A percentile compares a stretch with the other conserved stretches of the same genome.
Evolutionary conservation across 2,888 invertebrate genomes (phyloP).

Genomic region (Erebia aethiops): DNA sequence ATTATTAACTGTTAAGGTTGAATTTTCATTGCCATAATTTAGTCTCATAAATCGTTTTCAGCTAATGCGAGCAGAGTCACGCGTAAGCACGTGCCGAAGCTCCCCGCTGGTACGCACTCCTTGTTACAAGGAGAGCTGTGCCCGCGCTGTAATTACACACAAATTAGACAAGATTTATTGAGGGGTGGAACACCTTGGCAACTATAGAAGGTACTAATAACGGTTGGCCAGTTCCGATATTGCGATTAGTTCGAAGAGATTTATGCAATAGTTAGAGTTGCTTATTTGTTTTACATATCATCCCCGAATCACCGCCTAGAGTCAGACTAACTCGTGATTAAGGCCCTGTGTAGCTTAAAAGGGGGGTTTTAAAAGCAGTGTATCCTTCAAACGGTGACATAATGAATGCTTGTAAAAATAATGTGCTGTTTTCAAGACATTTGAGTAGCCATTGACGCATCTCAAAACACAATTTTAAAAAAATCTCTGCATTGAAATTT

Average conservation of each 20-base stretch:
- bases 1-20: constrained; percentile 39
- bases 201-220: constrained; percentile 81
- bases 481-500: too few species aligned
- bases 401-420: too few species aligned
- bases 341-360: too few species aligned
- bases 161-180: constrained; percentile 83
- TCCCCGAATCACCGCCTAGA: too few species aligned
- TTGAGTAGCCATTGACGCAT: too few species aligned
- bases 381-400: too few species aligned
- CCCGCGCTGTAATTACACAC: constrained; percentile 82
- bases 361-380: too few species aligned
- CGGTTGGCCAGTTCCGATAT: constrained; percentile 78
- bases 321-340: too few species aligned
- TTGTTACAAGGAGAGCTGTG: constrained; percentile 78
- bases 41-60: constrained; percentile 44
- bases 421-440: too few species aligned
- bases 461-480: too few species aligned
- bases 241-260: constrained; percentile 53
- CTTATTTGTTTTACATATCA: background rate
- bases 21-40: constrained; percentile 42
- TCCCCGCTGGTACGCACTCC: constrained; percentile 81
- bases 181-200: constrained; percentile 82
- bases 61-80: constrained; percentile 48
- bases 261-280: background rate
- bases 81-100: constrained; percentile 79